Evolutionary conservation across 2,797 vertebrate genomes (phyloP).

Genomic region (Arctocebus calabarensis): DNA sequence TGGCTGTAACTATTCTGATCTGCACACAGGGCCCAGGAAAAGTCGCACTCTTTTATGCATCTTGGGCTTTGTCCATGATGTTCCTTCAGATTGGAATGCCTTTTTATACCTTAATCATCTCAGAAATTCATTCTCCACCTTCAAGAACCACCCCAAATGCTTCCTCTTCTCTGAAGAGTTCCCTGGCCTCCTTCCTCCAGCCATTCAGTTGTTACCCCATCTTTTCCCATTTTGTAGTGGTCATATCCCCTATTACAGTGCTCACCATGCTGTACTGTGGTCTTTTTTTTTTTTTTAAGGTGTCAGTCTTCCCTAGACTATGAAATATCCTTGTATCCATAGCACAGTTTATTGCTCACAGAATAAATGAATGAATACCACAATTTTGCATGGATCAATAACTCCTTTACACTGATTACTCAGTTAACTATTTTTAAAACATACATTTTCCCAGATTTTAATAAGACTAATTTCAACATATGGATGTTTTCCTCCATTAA

Average conservation of each 20-base stretch:
- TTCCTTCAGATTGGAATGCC: not conserved
- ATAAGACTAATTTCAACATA: slow-evolving; percentile 66
- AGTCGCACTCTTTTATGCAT: not conserved
- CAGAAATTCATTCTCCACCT: not conserved
- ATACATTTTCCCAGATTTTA: slow-evolving; percentile 54
- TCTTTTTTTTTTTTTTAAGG: slow-evolving; percentile 17
- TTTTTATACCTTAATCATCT: not conserved
- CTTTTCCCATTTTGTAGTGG: not conserved
- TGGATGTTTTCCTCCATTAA: slow-evolving; percentile 72
- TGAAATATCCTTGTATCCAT: not conserved
- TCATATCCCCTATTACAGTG: not conserved
- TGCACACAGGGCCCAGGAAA: not conserved
- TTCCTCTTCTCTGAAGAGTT: not conserved
- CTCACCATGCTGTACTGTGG: not conserved
- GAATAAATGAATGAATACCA: not conserved
- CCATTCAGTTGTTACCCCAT: no score
- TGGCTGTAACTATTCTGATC: not conserved
- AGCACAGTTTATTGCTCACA: not conserved
- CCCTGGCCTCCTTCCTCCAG: not conserved
- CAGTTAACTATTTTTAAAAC: slow-evolving; percentile 13
- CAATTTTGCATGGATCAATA: not conserved
- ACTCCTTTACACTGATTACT: slow-evolving; percentile 50
- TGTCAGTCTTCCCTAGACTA: not conserved
- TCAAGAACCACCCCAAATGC: not conserved
- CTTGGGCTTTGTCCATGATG: not conserved